Evolutionary conservation across 35 echinoderm and acorn worm species (phyloP).

Genomic region (Ptychodera flava): DNA sequence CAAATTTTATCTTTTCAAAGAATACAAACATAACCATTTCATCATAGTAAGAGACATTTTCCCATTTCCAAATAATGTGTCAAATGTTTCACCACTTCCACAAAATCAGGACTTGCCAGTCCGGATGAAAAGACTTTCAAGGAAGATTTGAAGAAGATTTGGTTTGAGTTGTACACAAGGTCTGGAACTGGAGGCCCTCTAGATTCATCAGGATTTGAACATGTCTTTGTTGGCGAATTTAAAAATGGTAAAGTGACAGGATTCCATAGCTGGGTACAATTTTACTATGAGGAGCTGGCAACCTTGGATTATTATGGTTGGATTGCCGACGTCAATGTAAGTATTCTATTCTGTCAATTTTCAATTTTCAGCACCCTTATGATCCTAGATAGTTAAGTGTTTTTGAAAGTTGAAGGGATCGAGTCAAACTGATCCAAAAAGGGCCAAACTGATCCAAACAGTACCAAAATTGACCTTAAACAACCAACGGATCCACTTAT

Average conservation of each 20-base stretch:
- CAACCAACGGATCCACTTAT: no score
- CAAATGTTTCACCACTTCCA: no score
- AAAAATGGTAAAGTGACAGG: constrained; percentile 40
- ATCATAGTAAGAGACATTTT: no score
- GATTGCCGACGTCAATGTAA: constrained; percentile 33
- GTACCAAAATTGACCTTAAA: no score
- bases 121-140: background rate
- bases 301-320: constrained; percentile 56
- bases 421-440: no score
- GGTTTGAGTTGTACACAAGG: constrained; percentile 56
- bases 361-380: no score
- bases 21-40: no score
- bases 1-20: no score
- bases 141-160: constrained; percentile 18
- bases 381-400: no score
- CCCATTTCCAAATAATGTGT: no score
- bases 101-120: background rate
- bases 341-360: background rate
- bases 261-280: constrained; percentile 82
- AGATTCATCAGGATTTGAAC: constrained; percentile 90
- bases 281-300: constrained; percentile 59
- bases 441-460: no score
- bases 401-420: no score
- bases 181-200: constrained; percentile 22
- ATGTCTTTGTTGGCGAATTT: constrained; percentile 86